Evolutionary conservation across 2,888 invertebrate species (phyloP).

Genomic region (Cantharis nigra): DNA sequence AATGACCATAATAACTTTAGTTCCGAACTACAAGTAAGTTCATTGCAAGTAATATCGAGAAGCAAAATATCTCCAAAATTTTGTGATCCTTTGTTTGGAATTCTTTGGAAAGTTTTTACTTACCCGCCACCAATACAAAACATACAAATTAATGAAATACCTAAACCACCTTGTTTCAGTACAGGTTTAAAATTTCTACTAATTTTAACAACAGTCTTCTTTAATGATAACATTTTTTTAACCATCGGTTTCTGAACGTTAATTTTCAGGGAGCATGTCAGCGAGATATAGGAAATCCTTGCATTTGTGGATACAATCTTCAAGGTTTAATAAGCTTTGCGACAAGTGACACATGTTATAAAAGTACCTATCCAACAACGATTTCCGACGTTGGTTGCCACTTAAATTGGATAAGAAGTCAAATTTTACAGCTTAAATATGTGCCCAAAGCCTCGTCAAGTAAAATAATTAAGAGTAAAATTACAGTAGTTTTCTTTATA

Average conservation of each 20-base stretch:
- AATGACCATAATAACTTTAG: not conserved
- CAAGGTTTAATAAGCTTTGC: conserved; percentile 5
- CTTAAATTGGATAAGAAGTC: conserved; percentile 4
- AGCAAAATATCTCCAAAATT: not conserved
- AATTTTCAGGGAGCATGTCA: conserved; percentile 4
- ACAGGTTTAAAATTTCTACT: no score
- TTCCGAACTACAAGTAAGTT: not conserved
- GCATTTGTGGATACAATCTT: conserved; percentile 2
- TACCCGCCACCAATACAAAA: no score
- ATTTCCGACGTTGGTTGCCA: conserved; percentile 9
- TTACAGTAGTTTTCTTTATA: not conserved
- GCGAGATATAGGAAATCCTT: conserved; percentile 5
- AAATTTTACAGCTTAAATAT: not conserved
- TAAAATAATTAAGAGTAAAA: not conserved
- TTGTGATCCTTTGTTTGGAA: no score
- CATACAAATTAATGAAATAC: no score
- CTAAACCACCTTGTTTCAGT: no score
- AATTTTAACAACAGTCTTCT: no score
- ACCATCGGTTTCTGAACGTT: not conserved
- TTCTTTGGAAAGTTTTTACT: no score
- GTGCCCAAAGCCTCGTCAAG: not conserved
- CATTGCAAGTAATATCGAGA: not conserved
- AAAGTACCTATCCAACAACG: not conserved
- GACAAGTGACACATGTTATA: not conserved
- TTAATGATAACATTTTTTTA: no score